These are phyloP conservation scores for Agraylea sexmaculata DNA, from an alignment of 1,140 invertebrate species.

Conservation along the genomic window DNA sequence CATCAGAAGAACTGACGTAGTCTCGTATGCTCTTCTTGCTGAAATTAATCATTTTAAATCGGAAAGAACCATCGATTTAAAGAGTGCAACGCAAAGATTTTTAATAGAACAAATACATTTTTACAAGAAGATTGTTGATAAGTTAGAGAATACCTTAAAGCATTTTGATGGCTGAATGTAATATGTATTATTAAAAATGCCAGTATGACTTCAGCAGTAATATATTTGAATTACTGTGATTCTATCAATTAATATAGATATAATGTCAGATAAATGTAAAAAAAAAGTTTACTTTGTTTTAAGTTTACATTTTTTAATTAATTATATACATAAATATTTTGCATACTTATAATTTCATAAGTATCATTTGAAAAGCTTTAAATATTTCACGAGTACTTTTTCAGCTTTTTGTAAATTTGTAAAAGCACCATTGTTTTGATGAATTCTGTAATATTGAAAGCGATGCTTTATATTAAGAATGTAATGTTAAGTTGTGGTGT, in stretches of 20 bases:
- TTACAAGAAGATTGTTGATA: constrained; percentile 70
- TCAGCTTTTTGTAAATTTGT: too few species aligned
- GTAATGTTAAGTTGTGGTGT: too few species aligned
- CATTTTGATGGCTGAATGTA: constrained; percentile 32
- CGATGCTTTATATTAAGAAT: too few species aligned
- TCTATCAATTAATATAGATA: too few species aligned
- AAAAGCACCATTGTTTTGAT: too few species aligned
- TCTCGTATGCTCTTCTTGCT: constrained; percentile 83
- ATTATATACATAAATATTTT: constrained; percentile 21
- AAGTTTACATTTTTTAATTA: too few species aligned
- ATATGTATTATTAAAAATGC: constrained; percentile 5
- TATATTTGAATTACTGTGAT: background rate
- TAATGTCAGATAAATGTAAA: background rate
- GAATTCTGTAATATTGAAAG: too few species aligned
- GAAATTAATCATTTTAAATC: constrained; percentile 89
- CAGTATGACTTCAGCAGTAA: background rate
- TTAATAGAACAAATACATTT: constrained; percentile 82
- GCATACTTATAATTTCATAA: constrained; percentile 29
- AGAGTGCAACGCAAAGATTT: constrained; percentile 74
- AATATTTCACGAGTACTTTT: too few species aligned
- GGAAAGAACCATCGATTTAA: constrained; percentile 78
- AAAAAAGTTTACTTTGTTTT: too few species aligned
- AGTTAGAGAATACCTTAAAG: constrained; percentile 39
- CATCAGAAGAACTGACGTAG: constrained; percentile 70
- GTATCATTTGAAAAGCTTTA: constrained; percentile 15